These are phyloP conservation scores for Cephus nigrinus DNA, from an alignment of 2,888 invertebrate species.

Conservation along the genomic window DNA sequence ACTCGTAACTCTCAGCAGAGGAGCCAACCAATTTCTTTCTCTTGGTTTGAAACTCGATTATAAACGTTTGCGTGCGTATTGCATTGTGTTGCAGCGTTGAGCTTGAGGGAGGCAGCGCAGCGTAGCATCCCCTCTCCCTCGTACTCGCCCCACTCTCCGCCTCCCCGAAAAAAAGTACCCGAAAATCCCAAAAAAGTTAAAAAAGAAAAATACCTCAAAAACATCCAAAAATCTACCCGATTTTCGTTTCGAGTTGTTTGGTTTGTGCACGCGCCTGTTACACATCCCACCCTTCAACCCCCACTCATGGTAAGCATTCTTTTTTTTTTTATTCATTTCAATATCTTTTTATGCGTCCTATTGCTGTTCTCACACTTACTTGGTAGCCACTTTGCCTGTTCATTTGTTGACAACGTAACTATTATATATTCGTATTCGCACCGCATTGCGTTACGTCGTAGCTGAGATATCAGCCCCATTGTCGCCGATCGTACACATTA, in stretches of 20 bases:
- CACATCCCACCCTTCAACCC: slow-evolving; percentile 66
- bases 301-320: slow-evolving; percentile 66
- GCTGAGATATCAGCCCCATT: too few species aligned
- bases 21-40: too few species aligned
- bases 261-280: slow-evolving; percentile 67
- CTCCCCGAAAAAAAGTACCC: slow-evolving; percentile 33
- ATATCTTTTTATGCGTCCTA: slow-evolving; percentile 34
- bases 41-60: slow-evolving; percentile 33
- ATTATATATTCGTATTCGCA: too few species aligned
- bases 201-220: slow-evolving; percentile 43
- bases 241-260: slow-evolving; percentile 67
- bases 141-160: slow-evolving; percentile 42
- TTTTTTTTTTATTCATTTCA: slow-evolving; percentile 60
- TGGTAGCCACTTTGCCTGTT: too few species aligned
- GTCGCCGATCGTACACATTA: too few species aligned
- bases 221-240: slow-evolving; percentile 60
- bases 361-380: too few species aligned
- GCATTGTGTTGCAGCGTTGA: slow-evolving; percentile 67
- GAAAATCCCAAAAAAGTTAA: slow-evolving; percentile 40
- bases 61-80: slow-evolving; percentile 65
- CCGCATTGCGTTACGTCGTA: too few species aligned
- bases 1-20: too few species aligned
- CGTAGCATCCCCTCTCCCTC: slow-evolving; percentile 58
- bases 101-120: slow-evolving; percentile 67
- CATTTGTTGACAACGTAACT: too few species aligned